Evolutionary conservation across 2,888 invertebrate genomes (phyloP), one percentile per base, ranked within the genome.

Genomic region (Sesia apiformis): DNA sequence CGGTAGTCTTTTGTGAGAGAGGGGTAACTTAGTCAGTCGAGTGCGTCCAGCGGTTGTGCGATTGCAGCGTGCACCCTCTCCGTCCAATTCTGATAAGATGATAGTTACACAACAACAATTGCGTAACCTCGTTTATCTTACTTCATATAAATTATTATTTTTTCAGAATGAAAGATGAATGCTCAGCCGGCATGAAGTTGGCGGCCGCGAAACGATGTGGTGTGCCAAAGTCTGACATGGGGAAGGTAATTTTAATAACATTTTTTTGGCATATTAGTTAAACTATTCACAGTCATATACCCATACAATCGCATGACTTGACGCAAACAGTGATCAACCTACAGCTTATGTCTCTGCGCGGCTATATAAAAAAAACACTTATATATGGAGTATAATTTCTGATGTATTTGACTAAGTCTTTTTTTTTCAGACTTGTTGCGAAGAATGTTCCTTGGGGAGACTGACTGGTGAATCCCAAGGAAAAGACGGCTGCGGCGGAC

Each of bases 381-480:
- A 38, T 3, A 51, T 39, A 38, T 38, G 39, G 6, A 42, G 42
- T 7, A 42, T 42, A 3, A 42, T n/a, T 43, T 4, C 7, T 5
- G 4, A 43, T 43, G 43, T 7, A n/a, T 43, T n/a, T 8, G 23
- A 46, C n/a, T 46, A 7, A 5, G 40, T 40, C 39, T 7, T n/a
- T 40, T 52, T 42, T 52, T 60, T 60, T 0, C 63, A 88, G 88
- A 70, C 63, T 0, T 89, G 88, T 58, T 89, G 88, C 58, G 81
- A 85, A 4, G 88, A 88, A 57, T 89, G 88, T 58, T 67, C 74
- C 0, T 65, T 87, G 23, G 88, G 87, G 0, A 65, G 59, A 4
- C 63, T 62, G 60, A 67, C 78, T 0, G 88, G 85, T 0, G 76
- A 75, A 53, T 68, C 73, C 0, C 74, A 74, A 54, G 84, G 83